Percentiles rank a stretch among this genome's conserved stretches.
Evolutionary conservation across 2,888 invertebrate genomes (phyloP).

Genomic region (Sinodicranocentrus sp.): DNA sequence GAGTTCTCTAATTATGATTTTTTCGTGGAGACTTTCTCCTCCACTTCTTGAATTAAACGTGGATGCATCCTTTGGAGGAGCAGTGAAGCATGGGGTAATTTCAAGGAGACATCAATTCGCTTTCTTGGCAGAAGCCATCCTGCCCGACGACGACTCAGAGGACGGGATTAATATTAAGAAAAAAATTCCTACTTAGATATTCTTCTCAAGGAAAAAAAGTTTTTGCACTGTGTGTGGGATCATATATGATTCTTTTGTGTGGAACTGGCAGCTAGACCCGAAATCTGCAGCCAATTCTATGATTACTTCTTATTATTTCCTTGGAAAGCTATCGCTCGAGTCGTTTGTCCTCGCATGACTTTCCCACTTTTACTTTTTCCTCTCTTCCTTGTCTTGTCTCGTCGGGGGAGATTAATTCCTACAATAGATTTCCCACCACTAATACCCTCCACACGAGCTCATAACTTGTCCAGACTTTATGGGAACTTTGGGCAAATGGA

Average conservation of each 20-base stretch:
- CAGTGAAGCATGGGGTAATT: constrained; percentile 5
- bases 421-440: constrained; percentile 32
- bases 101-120: constrained; percentile 21
- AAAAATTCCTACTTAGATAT: not conserved
- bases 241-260: constrained; percentile 9
- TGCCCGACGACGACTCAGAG: too few species aligned
- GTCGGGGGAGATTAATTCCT: constrained; percentile 16
- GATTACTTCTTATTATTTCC: constrained; percentile 39
- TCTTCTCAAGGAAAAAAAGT: constrained; percentile 9
- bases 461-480: constrained; percentile 29
- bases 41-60: not conserved
- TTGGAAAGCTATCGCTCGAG: constrained; percentile 19
- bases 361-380: constrained; percentile 4
- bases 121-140: constrained; percentile 21
- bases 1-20: constrained; percentile 29
- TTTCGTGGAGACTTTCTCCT: not conserved
- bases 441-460: constrained; percentile 16
- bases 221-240: constrained; percentile 3
- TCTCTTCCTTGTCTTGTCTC: not conserved
- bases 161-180: constrained; percentile 12
- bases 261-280: constrained; percentile 26
- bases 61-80: not conserved
- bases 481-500: not conserved
- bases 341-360: constrained; percentile 26
- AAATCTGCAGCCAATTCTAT: constrained; percentile 31